These are phyloP conservation scores for Lydus trimaculatus DNA, from an alignment of 2,888 invertebrate genomes.

Conservation along the genomic window DNA sequence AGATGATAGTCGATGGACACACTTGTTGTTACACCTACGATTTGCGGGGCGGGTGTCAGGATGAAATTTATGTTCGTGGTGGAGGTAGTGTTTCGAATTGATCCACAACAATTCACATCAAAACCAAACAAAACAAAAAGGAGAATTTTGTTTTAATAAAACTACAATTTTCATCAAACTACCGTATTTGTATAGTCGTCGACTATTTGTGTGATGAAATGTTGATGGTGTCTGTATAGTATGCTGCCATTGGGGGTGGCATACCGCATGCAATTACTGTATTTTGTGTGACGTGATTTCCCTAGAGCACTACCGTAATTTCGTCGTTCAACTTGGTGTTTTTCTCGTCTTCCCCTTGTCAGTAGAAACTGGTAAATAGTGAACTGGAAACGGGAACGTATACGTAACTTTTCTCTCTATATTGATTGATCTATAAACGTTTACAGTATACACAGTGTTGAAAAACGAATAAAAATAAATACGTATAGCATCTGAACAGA, in stretches of 20 bases:
- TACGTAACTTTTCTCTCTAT: neutral
- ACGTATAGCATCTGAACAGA: neutral
- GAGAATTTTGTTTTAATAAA: neutral
- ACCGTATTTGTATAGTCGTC: neutral
- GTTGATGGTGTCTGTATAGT: neutral
- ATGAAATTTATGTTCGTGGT: neutral
- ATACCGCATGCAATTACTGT: slow-evolving; percentile 44
- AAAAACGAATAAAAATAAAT: slow-evolving; percentile 17
- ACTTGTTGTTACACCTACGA: neutral
- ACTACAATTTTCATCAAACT: neutral
- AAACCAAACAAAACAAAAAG: too few species aligned
- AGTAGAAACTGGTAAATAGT: neutral
- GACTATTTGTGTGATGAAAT: neutral
- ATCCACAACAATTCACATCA: neutral
- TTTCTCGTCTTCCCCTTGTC: slow-evolving; percentile 1
- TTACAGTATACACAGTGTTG: slow-evolving; percentile 30
- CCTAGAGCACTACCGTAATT: slow-evolving; percentile 41
- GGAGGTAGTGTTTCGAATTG: neutral
- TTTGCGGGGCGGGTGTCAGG: neutral
- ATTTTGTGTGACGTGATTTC: slow-evolving; percentile 50
- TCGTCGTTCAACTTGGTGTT: slow-evolving; percentile 26
- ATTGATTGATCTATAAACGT: slow-evolving; percentile 32
- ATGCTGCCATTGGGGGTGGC: slow-evolving; percentile 15
- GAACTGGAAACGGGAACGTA: neutral
- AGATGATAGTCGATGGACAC: neutral